Percentiles rank a stretch among this genome's conserved stretches.
These are phyloP conservation scores for Poecilia wingei DNA, from an alignment of 2,797 vertebrate genomes.

Conservation along the genomic window DNA sequence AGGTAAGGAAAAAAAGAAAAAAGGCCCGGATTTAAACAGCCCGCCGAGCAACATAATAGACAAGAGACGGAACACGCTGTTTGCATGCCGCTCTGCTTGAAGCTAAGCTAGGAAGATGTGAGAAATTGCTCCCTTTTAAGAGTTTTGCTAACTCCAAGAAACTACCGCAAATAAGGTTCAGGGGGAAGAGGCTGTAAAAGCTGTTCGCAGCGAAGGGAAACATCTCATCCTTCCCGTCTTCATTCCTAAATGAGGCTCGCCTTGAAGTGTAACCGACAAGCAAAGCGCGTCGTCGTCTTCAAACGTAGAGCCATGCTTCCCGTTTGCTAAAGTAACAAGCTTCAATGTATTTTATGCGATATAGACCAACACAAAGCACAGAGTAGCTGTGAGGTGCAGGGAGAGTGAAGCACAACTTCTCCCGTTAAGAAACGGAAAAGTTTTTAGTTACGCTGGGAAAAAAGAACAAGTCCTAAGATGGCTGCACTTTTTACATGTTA, in stretches of 20 bases:
- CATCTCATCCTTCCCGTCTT: conserved; percentile 17
- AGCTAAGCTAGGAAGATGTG: conserved; percentile 50
- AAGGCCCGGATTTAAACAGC: conserved; percentile 56
- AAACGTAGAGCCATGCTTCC: conserved; percentile 13
- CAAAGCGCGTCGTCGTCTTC: conserved; percentile 19
- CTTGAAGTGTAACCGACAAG: conserved; percentile 12
- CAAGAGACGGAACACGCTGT: conserved; percentile 36
- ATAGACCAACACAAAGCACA: neutral
- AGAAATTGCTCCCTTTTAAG: conserved; percentile 57
- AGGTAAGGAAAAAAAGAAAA: conserved; percentile 57
- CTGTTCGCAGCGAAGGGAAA: conserved; percentile 11
- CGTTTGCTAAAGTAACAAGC: neutral
- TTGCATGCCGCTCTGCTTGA: conserved; percentile 48
- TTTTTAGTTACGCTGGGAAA: neutral
- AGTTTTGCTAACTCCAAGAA: conserved; percentile 64
- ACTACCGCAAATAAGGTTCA: conserved; percentile 57
- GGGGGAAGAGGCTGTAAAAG: conserved; percentile 24
- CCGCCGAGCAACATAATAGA: conserved; percentile 52
- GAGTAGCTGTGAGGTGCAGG: neutral
- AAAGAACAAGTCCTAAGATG: neutral
- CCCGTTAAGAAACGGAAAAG: neutral
- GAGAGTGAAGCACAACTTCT: neutral
- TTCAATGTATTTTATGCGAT: neutral
- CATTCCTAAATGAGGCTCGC: conserved; percentile 25
- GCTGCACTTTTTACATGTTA: neutral